Conservation (phyloP, 2,797 vertebrate genomes). For the Sarcophilus harrisii region DNA sequence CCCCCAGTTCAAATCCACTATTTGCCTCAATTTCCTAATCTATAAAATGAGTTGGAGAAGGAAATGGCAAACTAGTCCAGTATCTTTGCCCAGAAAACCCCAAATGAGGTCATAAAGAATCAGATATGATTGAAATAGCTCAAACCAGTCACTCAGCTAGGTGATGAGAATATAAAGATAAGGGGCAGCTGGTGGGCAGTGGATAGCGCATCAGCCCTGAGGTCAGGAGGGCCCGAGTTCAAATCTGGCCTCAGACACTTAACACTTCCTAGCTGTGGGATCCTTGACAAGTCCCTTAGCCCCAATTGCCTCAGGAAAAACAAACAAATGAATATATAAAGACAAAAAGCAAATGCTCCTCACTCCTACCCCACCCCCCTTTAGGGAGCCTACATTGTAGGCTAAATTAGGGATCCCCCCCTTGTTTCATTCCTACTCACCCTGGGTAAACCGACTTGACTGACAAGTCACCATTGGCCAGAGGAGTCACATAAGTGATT, state of each 20-base stretch:
- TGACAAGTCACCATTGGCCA: slow-evolving; percentile 31
- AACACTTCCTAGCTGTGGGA: too few relatives aligned
- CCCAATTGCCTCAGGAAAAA: too few relatives aligned
- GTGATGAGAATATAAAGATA: neutral
- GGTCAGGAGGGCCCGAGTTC: too few relatives aligned
- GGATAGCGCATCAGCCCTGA: too few relatives aligned
- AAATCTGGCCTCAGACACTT: too few relatives aligned
- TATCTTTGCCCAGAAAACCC: neutral
- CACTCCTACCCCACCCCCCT: too few relatives aligned
- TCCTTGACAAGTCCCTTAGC: too few relatives aligned
- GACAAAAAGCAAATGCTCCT: neutral
- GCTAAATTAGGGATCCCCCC: too few relatives aligned
- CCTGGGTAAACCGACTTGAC: slow-evolving; percentile 46
- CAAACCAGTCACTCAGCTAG: neutral
- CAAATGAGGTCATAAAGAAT: neutral
- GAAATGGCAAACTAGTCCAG: neutral
- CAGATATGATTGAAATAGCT: neutral
- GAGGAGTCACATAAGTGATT: neutral
- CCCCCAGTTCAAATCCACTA: neutral
- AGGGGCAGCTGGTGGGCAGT: too few relatives aligned
- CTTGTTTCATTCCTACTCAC: slow-evolving; percentile 36
- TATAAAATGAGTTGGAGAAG: neutral
- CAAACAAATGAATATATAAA: neutral
- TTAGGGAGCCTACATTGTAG: neutral
- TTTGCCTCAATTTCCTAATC: neutral